Evolutionary conservation across 2,113 vertebrate genomes (phyloP).

Genomic region (Nesogale talazaci): DNA sequence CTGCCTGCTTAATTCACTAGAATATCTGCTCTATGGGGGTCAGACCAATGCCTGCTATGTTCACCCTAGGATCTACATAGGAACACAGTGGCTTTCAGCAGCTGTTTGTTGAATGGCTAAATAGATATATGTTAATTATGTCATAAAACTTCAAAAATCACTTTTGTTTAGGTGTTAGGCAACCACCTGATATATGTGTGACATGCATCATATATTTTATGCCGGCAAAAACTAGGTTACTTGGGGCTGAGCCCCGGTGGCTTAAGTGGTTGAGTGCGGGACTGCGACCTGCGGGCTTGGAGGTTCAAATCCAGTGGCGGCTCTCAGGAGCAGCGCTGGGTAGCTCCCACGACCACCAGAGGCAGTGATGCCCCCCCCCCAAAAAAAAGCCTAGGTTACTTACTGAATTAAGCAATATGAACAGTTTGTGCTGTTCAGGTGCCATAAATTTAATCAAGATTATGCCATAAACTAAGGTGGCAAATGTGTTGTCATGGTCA

Average conservation of each 20-base stretch:
- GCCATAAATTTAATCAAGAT: not conserved
- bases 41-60: not conserved
- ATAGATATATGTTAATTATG: not conserved
- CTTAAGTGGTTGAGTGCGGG: no score
- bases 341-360: no score
- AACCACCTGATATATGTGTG: not conserved
- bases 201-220: not conserved
- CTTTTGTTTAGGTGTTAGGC: not conserved
- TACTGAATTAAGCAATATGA: not conserved
- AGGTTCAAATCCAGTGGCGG: no score
- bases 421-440: not conserved
- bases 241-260: no score
- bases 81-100: not conserved
- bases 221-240: not conserved
- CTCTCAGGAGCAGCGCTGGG: no score
- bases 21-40: not conserved
- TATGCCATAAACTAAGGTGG: not conserved
- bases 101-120: not conserved
- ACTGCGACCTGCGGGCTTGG: no score
- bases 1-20: not conserved
- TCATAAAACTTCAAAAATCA: not conserved
- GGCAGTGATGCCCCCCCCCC: no score
- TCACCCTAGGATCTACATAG: no score
- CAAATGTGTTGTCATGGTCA: not conserved
- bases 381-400: no score